These are phyloP conservation scores for Hystrix cristata DNA, from an alignment of 2,113 vertebrate genomes.

Conservation along the genomic window DNA sequence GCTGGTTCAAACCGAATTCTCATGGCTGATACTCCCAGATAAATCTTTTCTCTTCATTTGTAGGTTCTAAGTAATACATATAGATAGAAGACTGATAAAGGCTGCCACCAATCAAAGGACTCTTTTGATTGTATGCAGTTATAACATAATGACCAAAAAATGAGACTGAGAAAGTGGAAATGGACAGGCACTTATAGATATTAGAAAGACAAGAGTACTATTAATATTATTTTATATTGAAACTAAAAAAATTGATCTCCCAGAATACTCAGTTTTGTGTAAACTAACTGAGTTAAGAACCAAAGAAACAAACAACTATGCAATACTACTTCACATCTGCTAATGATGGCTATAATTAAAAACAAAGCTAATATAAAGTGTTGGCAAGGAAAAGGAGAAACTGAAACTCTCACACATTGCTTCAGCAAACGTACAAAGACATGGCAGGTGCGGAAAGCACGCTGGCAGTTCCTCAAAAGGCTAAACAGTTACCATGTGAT, in stretches of 20 bases:
- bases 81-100: background rate
- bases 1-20: background rate
- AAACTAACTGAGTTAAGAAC: background rate
- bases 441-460: background rate
- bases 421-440: background rate
- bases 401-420: background rate
- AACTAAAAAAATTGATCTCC: background rate
- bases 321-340: background rate
- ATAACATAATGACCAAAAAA: background rate
- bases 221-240: background rate
- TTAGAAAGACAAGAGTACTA: background rate
- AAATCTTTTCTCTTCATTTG: background rate
- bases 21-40: background rate
- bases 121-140: background rate
- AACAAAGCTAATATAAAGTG: background rate
- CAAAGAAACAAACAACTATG: background rate
- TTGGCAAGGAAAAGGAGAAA: background rate
- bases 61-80: background rate
- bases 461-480: background rate
- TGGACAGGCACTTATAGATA: background rate
- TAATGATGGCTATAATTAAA: background rate
- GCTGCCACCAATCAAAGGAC: background rate
- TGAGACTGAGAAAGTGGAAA: background rate
- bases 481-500: background rate
- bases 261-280: background rate